Evolutionary conservation across 2,113 vertebrate species (phyloP).

Genomic region (Camelus bactrianus): DNA sequence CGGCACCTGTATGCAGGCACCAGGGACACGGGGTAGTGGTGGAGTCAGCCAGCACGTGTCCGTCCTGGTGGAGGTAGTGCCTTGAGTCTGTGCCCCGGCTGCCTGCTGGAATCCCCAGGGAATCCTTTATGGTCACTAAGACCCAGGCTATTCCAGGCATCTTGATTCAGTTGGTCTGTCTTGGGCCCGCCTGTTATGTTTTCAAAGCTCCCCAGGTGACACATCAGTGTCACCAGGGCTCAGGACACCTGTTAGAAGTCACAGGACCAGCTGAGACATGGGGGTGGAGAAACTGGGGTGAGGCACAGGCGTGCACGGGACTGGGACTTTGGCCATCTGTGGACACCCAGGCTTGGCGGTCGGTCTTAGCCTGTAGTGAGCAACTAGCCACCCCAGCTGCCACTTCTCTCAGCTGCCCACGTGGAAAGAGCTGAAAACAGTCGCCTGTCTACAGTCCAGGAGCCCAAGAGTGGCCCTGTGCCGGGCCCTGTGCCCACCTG

Average conservation of each 20-base stretch:
- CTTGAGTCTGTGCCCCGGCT: not conserved
- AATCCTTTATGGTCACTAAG: too few species aligned
- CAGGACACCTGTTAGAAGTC: not conserved
- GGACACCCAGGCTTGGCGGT: not conserved
- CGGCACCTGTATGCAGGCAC: not conserved
- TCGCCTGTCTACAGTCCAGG: not conserved
- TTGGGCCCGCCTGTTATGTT: not conserved
- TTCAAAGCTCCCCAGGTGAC: not conserved
- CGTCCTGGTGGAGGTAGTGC: accelerated
- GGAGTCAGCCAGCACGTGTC: not conserved
- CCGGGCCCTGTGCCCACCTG: not conserved
- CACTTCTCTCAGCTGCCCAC: not conserved
- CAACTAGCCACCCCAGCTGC: not conserved
- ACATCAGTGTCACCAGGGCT: not conserved
- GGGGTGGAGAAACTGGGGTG: not conserved
- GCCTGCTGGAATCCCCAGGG: not conserved
- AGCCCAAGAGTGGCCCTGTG: not conserved
- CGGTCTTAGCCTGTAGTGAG: not conserved
- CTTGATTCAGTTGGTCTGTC: not conserved
- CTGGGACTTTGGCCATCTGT: not conserved
- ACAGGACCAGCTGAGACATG: not conserved
- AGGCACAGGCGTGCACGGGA: not conserved
- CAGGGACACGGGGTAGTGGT: not conserved
- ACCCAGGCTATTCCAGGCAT: not conserved
- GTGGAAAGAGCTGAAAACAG: not conserved